Conservation (phyloP, 2,888 invertebrate species). For the Mylabris sibirica region DNA sequence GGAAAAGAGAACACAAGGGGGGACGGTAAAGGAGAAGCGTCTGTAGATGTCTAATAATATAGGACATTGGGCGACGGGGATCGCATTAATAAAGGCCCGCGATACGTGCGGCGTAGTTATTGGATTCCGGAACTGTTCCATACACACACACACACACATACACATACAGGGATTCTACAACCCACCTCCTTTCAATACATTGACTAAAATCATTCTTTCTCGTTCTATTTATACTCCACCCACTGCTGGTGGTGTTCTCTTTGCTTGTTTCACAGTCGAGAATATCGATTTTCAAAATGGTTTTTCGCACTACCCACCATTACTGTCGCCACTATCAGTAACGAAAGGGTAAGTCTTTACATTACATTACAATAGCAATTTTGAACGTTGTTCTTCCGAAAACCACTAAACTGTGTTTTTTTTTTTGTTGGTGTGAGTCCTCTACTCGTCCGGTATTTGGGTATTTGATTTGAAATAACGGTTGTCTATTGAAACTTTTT, state of each 20-base stretch:
- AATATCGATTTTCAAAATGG: conserved; percentile 40
- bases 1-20: background rate
- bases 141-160: conserved; percentile 34
- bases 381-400: background rate
- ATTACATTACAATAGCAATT: conserved; percentile 20
- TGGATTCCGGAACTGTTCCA: conserved; percentile 46
- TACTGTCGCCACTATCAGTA: conserved; percentile 9
- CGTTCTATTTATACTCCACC: background rate
- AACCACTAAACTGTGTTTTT: background rate
- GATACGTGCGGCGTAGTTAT: conserved; percentile 51
- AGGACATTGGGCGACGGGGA: conserved; percentile 49
- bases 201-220: background rate
- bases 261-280: conserved; percentile 29
- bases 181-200: conserved; percentile 21
- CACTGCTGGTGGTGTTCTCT: background rate
- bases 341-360: conserved; percentile 35
- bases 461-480: background rate
- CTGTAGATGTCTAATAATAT: conserved; percentile 50
- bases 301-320: conserved; percentile 28
- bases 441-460: background rate
- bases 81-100: conserved; percentile 51
- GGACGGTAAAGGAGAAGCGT: conserved; percentile 31
- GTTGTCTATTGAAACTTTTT: background rate
- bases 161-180: conserved; percentile 40
- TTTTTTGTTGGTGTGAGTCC: background rate